Evolutionary conservation across 2,888 invertebrate genomes (phyloP).

Genomic region (Tenthredo distinguenda): DNA sequence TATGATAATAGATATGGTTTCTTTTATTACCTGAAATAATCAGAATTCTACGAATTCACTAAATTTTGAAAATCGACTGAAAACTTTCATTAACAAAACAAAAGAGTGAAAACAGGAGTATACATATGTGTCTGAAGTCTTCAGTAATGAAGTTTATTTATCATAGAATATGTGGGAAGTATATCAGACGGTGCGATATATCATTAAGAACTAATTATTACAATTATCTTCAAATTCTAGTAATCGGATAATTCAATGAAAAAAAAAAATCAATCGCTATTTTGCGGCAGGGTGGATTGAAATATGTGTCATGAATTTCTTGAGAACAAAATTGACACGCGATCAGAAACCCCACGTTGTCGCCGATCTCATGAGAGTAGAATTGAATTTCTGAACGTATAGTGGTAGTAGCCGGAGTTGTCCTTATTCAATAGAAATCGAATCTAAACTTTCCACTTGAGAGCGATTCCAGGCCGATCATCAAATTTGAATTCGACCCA

Average conservation of each 20-base stretch:
- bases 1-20: background rate
- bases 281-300: background rate
- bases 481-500: slow-evolving; percentile 22
- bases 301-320: background rate
- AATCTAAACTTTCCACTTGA: slow-evolving; percentile 38
- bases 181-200: background rate
- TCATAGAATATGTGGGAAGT: background rate
- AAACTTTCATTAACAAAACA: background rate
- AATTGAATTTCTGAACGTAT: slow-evolving; percentile 21
- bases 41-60: too few species aligned
- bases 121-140: background rate
- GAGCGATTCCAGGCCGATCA: slow-evolving; percentile 30
- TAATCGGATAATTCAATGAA: background rate
- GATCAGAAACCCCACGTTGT: background rate
- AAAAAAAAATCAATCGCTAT: background rate
- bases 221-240: background rate
- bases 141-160: background rate
- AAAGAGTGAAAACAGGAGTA: background rate
- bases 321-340: background rate
- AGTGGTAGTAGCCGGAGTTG: slow-evolving; percentile 4
- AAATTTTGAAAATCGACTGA: background rate
- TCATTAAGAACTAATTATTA: background rate
- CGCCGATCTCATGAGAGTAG: slow-evolving; percentile 9
- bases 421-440: slow-evolving; percentile 31
- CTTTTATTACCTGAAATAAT: background rate